A percentile compares a stretch with the other conserved stretches of the same genome.
Conservation (phyloP, 2,113 vertebrate species). For the Labrus mixtus region DNA sequence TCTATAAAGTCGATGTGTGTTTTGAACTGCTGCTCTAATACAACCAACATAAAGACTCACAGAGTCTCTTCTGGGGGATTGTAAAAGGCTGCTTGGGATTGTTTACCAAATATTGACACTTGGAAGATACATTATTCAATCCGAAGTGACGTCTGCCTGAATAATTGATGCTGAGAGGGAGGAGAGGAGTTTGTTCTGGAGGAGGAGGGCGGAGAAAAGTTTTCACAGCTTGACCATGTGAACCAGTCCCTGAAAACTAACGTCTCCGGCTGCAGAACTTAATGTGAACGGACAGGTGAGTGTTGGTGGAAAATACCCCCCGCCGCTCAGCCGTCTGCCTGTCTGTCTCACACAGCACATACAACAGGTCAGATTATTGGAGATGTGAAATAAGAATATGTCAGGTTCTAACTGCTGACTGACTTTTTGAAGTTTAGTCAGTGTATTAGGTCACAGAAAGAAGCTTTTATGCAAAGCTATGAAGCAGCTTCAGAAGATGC, state of each 20-base stretch:
- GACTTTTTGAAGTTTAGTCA: background rate
- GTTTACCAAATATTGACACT: conserved; percentile 77
- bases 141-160: conserved; percentile 63
- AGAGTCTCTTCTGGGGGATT: background rate
- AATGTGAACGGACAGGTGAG: conserved; percentile 65
- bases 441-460: conserved; percentile 7
- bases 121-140: conserved; percentile 64
- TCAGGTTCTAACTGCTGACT: conserved; percentile 1
- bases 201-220: conserved; percentile 7
- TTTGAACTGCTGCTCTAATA: background rate
- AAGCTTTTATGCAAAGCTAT: conserved; percentile 3
- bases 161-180: conserved; percentile 64
- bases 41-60: background rate
- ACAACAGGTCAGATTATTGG: conserved; percentile 14
- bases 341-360: conserved; percentile 35
- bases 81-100: conserved; percentile 50
- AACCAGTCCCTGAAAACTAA: conserved; percentile 30
- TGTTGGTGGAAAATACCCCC: conserved; percentile 45
- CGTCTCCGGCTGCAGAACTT: conserved; percentile 36
- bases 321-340: conserved; percentile 44
- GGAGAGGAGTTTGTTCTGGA: conserved; percentile 16
- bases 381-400: conserved; percentile 41
- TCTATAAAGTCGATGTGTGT: background rate
- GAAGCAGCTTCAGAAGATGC: conserved; percentile 16
- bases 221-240: conserved; percentile 57